A percentile compares a stretch with the other conserved stretches of the same genome.
Evolutionary conservation across 2,888 invertebrate genomes (phyloP).

Genomic region (Dasypolia templi): DNA sequence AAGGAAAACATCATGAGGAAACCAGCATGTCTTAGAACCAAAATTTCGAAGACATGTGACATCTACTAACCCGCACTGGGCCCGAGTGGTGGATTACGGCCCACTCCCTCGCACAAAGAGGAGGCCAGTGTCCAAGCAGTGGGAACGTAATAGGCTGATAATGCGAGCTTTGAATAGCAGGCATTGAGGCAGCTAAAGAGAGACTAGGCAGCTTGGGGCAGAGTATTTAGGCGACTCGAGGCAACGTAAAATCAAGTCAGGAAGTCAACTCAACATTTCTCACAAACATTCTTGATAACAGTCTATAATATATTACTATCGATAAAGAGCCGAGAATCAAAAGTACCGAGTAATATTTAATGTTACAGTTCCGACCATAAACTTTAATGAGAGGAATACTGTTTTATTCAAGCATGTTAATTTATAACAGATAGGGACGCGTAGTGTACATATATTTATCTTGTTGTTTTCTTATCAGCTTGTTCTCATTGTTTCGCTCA

Average conservation of each 20-base stretch:
- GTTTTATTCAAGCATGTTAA: constrained; percentile 20
- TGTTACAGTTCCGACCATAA: constrained; percentile 16
- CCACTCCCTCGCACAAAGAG: no score
- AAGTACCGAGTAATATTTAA: constrained; percentile 24
- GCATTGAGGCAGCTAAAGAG: background rate
- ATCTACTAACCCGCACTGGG: no score
- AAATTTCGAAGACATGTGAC: no score
- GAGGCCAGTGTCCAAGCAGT: no score
- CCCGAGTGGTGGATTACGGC: no score
- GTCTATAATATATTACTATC: background rate
- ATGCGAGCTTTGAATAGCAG: background rate
- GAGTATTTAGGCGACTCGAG: background rate
- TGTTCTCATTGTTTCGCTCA: constrained; percentile 3
- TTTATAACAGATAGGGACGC: constrained; percentile 28
- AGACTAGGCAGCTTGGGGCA: background rate
- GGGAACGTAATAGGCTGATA: no score
- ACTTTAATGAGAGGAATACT: background rate
- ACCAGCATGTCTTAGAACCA: no score
- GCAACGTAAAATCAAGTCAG: background rate
- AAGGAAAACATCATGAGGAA: no score
- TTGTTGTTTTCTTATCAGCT: constrained; percentile 5
- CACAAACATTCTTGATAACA: background rate
- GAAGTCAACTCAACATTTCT: background rate
- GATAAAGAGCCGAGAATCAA: constrained; percentile 10
- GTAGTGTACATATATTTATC: constrained; percentile 40